Evolutionary conservation across 2,888 invertebrate species (phyloP).

Genomic region (Dryadula phaetusa): DNA sequence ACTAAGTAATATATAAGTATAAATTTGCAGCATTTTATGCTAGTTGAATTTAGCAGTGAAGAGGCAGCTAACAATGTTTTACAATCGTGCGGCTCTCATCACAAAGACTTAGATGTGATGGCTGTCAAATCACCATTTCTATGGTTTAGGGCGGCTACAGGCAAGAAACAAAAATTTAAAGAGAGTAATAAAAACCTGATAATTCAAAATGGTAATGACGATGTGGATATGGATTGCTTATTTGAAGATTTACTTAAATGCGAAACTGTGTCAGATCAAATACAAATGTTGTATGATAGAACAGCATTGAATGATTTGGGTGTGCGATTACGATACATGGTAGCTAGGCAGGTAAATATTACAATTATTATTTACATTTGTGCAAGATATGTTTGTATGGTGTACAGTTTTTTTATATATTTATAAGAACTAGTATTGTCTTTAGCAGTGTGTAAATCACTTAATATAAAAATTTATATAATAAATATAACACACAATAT

Average conservation of each 20-base stretch:
- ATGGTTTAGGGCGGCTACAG: constrained; percentile 86
- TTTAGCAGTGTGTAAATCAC: no score
- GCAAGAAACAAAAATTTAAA: constrained; percentile 56
- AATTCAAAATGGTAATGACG: constrained; percentile 75
- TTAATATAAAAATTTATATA: no score
- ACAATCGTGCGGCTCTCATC: constrained; percentile 81
- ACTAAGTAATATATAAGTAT: not conserved
- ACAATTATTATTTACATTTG: no score
- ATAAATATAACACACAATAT: no score
- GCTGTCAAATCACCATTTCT: constrained; percentile 88
- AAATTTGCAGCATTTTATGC: constrained; percentile 85
- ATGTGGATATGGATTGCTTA: constrained; percentile 71
- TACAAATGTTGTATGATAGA: constrained; percentile 84
- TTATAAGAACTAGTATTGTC: no score
- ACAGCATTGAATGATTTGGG: constrained; percentile 90
- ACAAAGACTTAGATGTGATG: constrained; percentile 83
- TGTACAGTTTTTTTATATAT: no score
- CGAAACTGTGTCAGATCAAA: constrained; percentile 87
- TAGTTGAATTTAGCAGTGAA: constrained; percentile 88
- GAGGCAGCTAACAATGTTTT: constrained; percentile 83
- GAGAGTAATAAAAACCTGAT: constrained; percentile 48
- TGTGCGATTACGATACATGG: constrained; percentile 89
- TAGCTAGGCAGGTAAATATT: constrained; percentile 86
- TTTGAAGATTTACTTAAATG: constrained; percentile 75
- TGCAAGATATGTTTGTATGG: no score